These are phyloP conservation scores for Gadus chalcogrammus DNA, from an alignment of 2,113 vertebrate genomes.

Conservation along the genomic window DNA sequence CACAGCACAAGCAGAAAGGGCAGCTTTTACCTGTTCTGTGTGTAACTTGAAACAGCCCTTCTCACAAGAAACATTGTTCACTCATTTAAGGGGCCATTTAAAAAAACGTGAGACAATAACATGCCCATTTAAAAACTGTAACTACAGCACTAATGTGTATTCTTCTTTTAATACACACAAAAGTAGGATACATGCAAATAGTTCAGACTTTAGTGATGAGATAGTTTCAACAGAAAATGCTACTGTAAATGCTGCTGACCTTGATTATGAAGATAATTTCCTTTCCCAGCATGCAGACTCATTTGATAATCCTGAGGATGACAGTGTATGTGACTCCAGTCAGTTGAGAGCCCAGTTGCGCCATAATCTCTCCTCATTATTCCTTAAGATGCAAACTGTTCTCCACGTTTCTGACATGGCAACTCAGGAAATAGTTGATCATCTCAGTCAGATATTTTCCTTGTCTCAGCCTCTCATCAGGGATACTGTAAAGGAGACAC, in stretches of 20 bases:
- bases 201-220: conserved; percentile 14
- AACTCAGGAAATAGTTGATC: conserved; percentile 25
- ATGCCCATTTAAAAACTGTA: too few species aligned
- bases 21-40: too few species aligned
- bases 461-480: conserved; percentile 27
- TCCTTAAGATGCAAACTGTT: conserved; percentile 34
- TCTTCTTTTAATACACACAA: too few species aligned
- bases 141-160: too few species aligned
- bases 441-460: conserved; percentile 15
- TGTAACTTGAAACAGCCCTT: too few species aligned
- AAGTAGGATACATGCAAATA: conserved; percentile 23
- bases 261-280: too few species aligned
- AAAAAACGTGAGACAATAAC: too few species aligned
- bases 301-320: conserved; percentile 12
- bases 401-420: conserved; percentile 29
- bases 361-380: conserved; percentile 22
- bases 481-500: conserved; percentile 6
- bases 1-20: too few species aligned
- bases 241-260: not conserved
- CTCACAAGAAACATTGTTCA: too few species aligned
- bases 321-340: conserved; percentile 9
- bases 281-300: too few species aligned
- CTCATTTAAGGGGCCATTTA: too few species aligned
- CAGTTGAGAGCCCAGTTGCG: conserved; percentile 20
- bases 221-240: not conserved